Evolutionary conservation across 2,113 vertebrate species (phyloP).

Genomic region (Crotalus viridis): DNA sequence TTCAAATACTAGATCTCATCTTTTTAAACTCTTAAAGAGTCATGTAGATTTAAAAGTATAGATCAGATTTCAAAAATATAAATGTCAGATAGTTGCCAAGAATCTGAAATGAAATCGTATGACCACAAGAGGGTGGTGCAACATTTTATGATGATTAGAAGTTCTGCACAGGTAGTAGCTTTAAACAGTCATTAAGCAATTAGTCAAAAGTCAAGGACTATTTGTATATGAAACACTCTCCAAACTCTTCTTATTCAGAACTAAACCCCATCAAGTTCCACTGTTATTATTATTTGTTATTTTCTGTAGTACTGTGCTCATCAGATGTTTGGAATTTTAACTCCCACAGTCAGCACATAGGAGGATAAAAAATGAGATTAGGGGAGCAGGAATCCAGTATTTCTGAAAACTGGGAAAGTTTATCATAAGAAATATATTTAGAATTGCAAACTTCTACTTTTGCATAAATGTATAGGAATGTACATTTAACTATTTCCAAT

Average conservation of each 20-base stretch:
- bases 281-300: background rate
- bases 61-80: background rate
- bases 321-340: background rate
- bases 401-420: background rate
- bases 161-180: too few species aligned
- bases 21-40: background rate
- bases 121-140: too few species aligned
- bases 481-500: background rate
- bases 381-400: too few species aligned
- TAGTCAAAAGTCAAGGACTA: too few species aligned
- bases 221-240: background rate
- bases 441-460: background rate
- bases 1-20: background rate
- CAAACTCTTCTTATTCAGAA: background rate
- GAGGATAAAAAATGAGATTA: too few species aligned
- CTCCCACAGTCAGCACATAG: background rate
- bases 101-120: too few species aligned
- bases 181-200: too few species aligned
- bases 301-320: background rate
- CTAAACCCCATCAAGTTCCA: background rate
- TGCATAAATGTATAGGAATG: background rate
- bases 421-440: background rate
- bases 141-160: too few species aligned
- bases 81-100: too few species aligned
- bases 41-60: background rate